These are phyloP conservation scores for Cepaea hortensis DNA, from an alignment of 2,888 invertebrate genomes.

Conservation along the genomic window DNA sequence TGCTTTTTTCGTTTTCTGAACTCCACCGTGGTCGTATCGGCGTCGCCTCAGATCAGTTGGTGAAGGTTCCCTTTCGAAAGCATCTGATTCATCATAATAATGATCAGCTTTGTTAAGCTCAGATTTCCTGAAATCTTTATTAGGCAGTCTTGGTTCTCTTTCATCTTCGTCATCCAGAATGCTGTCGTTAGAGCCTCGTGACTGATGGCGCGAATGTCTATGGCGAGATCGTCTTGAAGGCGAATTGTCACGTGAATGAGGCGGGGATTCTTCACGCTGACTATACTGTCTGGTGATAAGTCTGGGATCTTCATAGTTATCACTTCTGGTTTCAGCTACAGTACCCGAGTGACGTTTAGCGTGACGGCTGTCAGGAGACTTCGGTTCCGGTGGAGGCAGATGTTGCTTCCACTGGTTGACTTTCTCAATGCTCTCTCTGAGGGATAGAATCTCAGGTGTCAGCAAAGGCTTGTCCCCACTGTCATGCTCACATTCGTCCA, in stretches of 20 bases:
- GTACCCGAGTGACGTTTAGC: slow-evolving; percentile 47
- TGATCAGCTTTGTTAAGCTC: slow-evolving; percentile 81
- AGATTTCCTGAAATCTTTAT: slow-evolving; percentile 86
- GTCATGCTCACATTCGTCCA: slow-evolving; percentile 58
- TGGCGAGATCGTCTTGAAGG: slow-evolving; percentile 47
- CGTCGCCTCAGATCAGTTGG: slow-evolving; percentile 44
- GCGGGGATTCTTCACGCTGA: slow-evolving; percentile 50
- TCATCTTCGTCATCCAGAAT: slow-evolving; percentile 59
- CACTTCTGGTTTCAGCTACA: slow-evolving; percentile 52
- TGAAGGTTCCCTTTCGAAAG: slow-evolving; percentile 47
- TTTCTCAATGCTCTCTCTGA: slow-evolving; percentile 75
- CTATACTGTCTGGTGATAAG: slow-evolving; percentile 38
- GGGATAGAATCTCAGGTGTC: slow-evolving; percentile 70
- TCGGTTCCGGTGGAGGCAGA: slow-evolving; percentile 60
- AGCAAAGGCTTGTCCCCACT: slow-evolving; percentile 55
- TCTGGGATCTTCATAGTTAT: slow-evolving; percentile 49
- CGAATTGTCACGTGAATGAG: slow-evolving; percentile 43
- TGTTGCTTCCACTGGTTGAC: slow-evolving; percentile 74
- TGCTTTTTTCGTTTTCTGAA: slow-evolving; percentile 60
- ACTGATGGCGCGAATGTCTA: slow-evolving; percentile 55
- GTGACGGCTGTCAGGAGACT: slow-evolving; percentile 50
- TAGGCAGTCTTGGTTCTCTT: slow-evolving; percentile 72
- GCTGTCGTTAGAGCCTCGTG: slow-evolving; percentile 64
- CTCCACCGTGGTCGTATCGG: slow-evolving; percentile 34
- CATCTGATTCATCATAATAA: slow-evolving; percentile 51